Evolutionary conservation across 2,113 vertebrate genomes (phyloP).

Genomic region (Lepus timidus): DNA sequence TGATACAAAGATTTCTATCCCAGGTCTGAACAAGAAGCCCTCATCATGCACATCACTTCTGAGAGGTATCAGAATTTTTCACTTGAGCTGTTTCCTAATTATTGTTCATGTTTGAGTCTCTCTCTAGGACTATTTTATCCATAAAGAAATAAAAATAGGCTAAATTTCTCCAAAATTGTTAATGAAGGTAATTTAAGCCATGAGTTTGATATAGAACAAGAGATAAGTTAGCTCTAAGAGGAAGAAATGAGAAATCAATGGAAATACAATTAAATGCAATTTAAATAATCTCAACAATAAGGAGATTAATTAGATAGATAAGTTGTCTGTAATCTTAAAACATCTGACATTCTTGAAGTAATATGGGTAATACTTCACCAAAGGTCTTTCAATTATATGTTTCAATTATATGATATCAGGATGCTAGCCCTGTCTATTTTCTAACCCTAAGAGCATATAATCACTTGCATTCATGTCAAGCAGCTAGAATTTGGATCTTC

Average conservation of each 20-base stretch:
- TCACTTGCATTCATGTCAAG: background rate
- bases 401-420: background rate
- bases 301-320: slow-evolving; percentile 36
- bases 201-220: slow-evolving; percentile 50
- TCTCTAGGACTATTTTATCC: slow-evolving; percentile 38
- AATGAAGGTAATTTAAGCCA: slow-evolving; percentile 44
- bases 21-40: background rate
- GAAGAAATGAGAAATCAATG: slow-evolving; percentile 61
- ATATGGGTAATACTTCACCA: background rate
- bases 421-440: background rate
- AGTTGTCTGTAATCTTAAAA: background rate
- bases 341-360: background rate
- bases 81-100: slow-evolving; percentile 8
- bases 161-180: slow-evolving; percentile 33
- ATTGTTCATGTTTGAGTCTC: background rate
- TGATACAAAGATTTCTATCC: background rate
- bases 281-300: slow-evolving; percentile 62
- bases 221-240: slow-evolving; percentile 59
- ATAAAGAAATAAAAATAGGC: background rate
- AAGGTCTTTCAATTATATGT: background rate
- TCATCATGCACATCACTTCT: background rate
- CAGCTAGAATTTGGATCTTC: background rate
- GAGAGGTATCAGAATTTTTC: background rate
- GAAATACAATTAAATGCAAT: slow-evolving; percentile 57
- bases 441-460: background rate